Evolutionary conservation across 2,888 invertebrate genomes (phyloP).

Genomic region (Tetheella fluctuosa): DNA sequence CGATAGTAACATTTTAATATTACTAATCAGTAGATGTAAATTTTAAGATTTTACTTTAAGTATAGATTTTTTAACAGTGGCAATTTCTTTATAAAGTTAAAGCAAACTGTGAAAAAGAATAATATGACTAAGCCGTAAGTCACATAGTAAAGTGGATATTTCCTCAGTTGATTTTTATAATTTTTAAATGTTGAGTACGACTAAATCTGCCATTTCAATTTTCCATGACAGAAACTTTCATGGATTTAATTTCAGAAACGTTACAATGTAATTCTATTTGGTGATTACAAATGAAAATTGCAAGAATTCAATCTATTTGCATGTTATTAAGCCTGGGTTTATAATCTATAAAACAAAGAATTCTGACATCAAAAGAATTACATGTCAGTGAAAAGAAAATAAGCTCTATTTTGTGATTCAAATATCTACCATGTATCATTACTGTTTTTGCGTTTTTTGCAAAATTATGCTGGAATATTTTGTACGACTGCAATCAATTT

Average conservation of each 20-base stretch:
- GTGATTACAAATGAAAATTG: background rate
- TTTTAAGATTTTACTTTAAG: too few relatives aligned
- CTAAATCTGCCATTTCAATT: background rate
- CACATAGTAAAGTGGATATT: background rate
- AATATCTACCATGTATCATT: background rate
- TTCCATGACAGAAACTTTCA: background rate
- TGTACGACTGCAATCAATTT: background rate
- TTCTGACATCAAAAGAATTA: too few relatives aligned
- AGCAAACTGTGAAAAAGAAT: background rate
- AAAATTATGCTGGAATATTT: background rate
- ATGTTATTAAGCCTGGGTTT: background rate
- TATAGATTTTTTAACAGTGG: too few relatives aligned
- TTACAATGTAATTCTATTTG: background rate
- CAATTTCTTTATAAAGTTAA: background rate
- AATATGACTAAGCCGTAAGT: too few relatives aligned
- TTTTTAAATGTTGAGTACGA: background rate
- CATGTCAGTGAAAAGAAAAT: background rate
- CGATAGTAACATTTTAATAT: too few relatives aligned
- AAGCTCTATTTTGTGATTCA: background rate
- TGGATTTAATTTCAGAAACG: background rate
- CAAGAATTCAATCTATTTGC: background rate
- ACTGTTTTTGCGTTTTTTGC: background rate
- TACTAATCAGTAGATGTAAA: too few relatives aligned
- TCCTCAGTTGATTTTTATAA: background rate
- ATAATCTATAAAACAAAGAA: background rate